Base-by-base conservation (phyloP, 2,113 vertebrate genomes). In the Mesitornis unicolor region DNA sequence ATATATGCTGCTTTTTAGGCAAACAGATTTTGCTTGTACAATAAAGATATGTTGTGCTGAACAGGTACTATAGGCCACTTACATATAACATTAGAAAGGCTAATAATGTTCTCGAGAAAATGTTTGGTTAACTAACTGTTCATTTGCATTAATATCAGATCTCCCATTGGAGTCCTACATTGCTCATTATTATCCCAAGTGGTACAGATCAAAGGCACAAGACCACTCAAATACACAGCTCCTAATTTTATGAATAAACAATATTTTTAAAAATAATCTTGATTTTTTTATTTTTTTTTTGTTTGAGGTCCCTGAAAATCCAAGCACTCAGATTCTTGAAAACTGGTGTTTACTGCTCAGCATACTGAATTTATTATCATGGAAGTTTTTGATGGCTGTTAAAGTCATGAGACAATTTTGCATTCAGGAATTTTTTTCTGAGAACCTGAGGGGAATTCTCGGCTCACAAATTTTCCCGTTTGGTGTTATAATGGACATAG, bases 1-100 rank as follows among this genome's bases (percentile, higher is more conserved):
- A 48, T 84, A 96, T 86, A 75, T 67, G 96, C 97, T 97, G 97
- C 95, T 97, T 97, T 97, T 96, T 94, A 97, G 94, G 96, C 95
- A 96, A 78, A 97, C 96, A 28, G 87, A 97, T 98, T 98, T 98
- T 98, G 97, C 96, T 98, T 69, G 97, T 98, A 96, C 97, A 98
- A 98, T 95, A 98, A 98, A 98, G 97, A 97, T 98, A 98, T 98
- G 97, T 98, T 98, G 97, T 98, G 87, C 96, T 98, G 97, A 97
- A 95, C 94, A 96, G 97, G 97, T 97, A 95, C 96, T 93, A 95
- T 97, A 98, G 97, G 97, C 97, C 96, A 97, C 70, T 90, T 90
- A 94, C 74, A 91, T 65, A 38, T 68, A 73, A 94, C 50, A 42
- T 90, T 86, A 85, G 87, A n/a, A 91, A 88, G 82, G 60, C 56